Percentiles rank a stretch among this genome's conserved stretches.
phyloP scores from a whole-genome alignment of 2,888 invertebrate genomes.

The Poecilobothrus nobilitatus region DNA sequence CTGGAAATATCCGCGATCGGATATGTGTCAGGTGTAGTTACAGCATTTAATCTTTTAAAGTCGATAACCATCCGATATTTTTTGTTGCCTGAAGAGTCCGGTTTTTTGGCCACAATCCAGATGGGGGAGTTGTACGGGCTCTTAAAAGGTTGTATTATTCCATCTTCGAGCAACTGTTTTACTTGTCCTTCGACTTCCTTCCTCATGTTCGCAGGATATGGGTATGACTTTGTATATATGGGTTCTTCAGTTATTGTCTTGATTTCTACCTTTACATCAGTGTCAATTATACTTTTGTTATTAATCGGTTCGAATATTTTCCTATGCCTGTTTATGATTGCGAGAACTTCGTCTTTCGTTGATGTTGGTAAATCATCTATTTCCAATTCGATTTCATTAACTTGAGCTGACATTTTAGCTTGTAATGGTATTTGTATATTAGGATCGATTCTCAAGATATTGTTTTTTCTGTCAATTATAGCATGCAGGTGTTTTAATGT shows the following conservation, averaged over 20 bases:
- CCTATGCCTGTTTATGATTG: not conserved
- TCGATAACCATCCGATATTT: constrained; percentile 24
- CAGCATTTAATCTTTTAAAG: constrained; percentile 21
- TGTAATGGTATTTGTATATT: constrained; percentile 15
- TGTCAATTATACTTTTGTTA: not conserved
- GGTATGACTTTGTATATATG: constrained; percentile 29
- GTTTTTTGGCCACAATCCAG: constrained; percentile 26
- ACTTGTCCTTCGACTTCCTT: constrained; percentile 30
- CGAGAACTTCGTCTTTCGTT: not conserved
- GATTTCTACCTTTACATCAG: constrained; percentile 31
- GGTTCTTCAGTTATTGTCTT: constrained; percentile 25
- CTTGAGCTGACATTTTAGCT: constrained; percentile 15
- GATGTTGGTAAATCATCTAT: not conserved
- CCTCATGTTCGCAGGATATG: constrained; percentile 31
- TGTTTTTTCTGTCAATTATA: constrained; percentile 14
- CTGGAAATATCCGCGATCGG: constrained; percentile 15
- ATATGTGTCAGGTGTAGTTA: constrained; percentile 15
- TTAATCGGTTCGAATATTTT: constrained; percentile 14
- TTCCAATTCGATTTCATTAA: constrained; percentile 13
- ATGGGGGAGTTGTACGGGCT: constrained; percentile 28
- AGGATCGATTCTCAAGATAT: constrained; percentile 8
- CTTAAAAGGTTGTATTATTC: constrained; percentile 29
- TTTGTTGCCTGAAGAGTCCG: constrained; percentile 21
- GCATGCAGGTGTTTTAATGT: too few relatives aligned
- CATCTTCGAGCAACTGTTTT: too few relatives aligned